These are phyloP conservation scores for Phorcus lineatus DNA, from an alignment of 2,888 invertebrate genomes.

Conservation along the genomic window DNA sequence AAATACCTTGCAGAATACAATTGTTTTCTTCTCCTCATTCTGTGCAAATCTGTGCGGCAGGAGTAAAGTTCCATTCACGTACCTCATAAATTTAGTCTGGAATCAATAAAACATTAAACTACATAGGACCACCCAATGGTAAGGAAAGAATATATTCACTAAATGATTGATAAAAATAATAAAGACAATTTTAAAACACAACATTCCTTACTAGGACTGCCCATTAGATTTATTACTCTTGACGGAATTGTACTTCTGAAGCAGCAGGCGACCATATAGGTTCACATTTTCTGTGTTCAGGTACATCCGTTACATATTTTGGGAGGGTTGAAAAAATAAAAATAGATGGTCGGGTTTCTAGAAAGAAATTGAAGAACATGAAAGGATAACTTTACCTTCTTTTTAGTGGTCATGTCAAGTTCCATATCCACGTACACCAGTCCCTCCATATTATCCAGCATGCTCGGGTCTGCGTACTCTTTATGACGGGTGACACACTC, in stretches of 20 bases:
- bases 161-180: too few species aligned
- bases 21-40: conserved; percentile 50
- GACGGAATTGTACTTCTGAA: too few species aligned
- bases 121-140: too few species aligned
- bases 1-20: conserved; percentile 67
- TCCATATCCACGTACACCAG: conserved; percentile 59
- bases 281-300: too few species aligned
- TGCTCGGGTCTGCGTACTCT: conserved; percentile 66
- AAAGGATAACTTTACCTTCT: conserved; percentile 58
- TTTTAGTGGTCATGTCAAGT: conserved; percentile 64
- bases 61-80: conserved; percentile 52
- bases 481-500: conserved; percentile 62
- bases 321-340: neutral
- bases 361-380: too few species aligned
- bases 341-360: neutral
- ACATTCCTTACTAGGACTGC: too few species aligned
- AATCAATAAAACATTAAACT: conserved; percentile 36
- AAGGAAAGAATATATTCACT: too few species aligned
- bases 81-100: conserved; percentile 69
- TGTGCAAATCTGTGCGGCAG: conserved; percentile 68
- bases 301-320: too few species aligned
- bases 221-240: too few species aligned
- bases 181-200: too few species aligned
- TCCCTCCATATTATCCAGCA: conserved; percentile 64
- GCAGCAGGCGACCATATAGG: too few species aligned